A percentile compares a stretch with the other conserved stretches of the same genome.
These are phyloP conservation scores for Mesoclemmys tuberculata DNA, from an alignment of 2,113 vertebrate genomes.

Conservation along the genomic window DNA sequence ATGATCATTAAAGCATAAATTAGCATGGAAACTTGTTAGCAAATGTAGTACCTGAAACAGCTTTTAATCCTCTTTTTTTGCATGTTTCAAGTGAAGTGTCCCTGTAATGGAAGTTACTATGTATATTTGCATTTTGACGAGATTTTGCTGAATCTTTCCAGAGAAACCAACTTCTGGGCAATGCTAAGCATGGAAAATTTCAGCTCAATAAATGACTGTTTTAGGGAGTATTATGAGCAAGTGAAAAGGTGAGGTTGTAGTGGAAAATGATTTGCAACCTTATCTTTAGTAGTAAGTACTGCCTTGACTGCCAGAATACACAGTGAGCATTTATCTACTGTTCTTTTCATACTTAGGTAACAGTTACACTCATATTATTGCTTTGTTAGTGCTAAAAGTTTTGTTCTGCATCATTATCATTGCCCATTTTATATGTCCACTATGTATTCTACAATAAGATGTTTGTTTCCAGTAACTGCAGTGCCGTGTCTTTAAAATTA, in stretches of 20 bases:
- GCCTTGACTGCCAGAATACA: background rate
- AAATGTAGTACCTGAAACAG: no score
- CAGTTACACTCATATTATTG: background rate
- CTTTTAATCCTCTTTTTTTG: no score
- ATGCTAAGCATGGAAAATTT: background rate
- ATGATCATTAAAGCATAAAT: background rate
- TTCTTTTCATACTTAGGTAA: background rate
- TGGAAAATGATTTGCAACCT: background rate
- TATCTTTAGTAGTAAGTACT: background rate
- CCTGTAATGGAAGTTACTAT: background rate
- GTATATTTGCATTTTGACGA: background rate
- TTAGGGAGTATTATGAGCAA: background rate
- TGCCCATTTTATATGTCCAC: background rate
- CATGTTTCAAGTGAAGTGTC: no score
- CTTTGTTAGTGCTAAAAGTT: background rate
- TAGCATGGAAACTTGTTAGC: accelerated
- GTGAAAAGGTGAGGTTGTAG: background rate
- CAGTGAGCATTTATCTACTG: background rate
- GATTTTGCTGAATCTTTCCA: background rate
- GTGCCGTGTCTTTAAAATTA: background rate
- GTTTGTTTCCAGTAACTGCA: background rate
- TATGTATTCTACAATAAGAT: background rate
- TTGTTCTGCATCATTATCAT: background rate
- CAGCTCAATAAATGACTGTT: background rate
- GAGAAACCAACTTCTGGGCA: background rate